phyloP scores from a whole-genome alignment of 2,113 vertebrate genomes.

The mouse (Mus musculus) region DNA sequence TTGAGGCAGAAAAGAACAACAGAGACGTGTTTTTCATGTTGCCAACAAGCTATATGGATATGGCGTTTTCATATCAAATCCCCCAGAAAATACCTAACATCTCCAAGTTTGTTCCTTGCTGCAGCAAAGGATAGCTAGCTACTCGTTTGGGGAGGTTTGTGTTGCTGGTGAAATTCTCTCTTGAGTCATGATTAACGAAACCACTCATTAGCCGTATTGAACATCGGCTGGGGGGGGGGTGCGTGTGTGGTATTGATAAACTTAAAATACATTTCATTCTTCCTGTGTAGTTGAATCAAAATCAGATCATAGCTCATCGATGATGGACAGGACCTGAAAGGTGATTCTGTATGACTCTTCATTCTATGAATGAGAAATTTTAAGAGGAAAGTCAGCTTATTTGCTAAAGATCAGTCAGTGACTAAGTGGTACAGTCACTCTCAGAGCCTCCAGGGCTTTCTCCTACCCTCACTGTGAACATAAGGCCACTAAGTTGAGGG shows the following conservation, averaged over 20 bases:
- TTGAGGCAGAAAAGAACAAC: slow-evolving; percentile 17
- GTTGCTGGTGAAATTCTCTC: slow-evolving; percentile 35
- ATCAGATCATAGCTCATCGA: not conserved
- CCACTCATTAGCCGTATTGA: slow-evolving; percentile 31
- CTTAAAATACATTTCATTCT: not conserved
- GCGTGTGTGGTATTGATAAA: not conserved
- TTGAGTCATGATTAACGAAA: slow-evolving; percentile 47
- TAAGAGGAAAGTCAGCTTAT: slow-evolving; percentile 38
- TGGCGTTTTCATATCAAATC: slow-evolving; percentile 19
- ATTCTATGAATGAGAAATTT: slow-evolving; percentile 6
- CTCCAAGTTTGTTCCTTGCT: not conserved
- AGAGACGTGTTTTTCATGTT: not conserved
- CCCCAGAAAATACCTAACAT: slow-evolving; percentile 13
- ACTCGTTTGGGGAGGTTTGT: slow-evolving; percentile 17
- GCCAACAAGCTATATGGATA: not conserved
- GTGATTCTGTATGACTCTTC: not conserved
- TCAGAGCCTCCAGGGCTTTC: not conserved
- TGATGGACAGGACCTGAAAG: not conserved
- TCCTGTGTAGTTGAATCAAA: slow-evolving; percentile 48
- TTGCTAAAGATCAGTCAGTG: slow-evolving; percentile 32
- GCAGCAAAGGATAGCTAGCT: slow-evolving; percentile 14
- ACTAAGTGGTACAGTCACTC: not conserved
- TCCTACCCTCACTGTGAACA: not conserved
- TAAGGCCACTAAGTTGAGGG: not conserved
- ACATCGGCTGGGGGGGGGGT: not conserved